These are phyloP conservation scores for Camelus bactrianus DNA, from an alignment of 2,113 vertebrate genomes.

Conservation along the genomic window DNA sequence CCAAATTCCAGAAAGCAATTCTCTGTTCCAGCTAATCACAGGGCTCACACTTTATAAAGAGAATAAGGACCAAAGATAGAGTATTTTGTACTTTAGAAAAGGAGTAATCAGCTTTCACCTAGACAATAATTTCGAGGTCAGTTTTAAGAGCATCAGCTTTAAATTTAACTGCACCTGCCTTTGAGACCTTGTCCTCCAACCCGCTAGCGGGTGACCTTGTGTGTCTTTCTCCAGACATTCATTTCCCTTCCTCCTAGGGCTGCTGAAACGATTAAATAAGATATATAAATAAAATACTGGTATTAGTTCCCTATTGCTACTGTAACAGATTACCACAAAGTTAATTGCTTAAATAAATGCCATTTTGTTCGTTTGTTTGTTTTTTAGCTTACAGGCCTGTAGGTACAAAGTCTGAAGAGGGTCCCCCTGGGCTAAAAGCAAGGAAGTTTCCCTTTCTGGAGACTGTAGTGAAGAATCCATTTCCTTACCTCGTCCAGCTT, in stretches of 20 bases:
- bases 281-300: neutral
- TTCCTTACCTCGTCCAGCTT: neutral
- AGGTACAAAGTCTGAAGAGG: neutral
- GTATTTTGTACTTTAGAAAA: neutral
- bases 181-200: too few relatives aligned
- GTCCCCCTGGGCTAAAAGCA: neutral
- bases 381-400: neutral
- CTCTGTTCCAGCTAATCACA: neutral
- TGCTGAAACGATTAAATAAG: neutral
- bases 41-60: neutral
- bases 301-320: neutral
- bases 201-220: neutral
- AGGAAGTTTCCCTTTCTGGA: neutral
- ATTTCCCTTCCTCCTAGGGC: neutral
- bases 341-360: neutral
- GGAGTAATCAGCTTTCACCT: neutral
- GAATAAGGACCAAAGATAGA: neutral
- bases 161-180: neutral
- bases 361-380: neutral
- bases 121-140: neutral
- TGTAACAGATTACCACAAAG: neutral
- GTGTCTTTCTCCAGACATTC: neutral
- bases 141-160: neutral
- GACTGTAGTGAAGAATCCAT: neutral
- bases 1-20: neutral